Base-by-base conservation (phyloP, 2,797 vertebrate species). In the Varecia variegata region DNA sequence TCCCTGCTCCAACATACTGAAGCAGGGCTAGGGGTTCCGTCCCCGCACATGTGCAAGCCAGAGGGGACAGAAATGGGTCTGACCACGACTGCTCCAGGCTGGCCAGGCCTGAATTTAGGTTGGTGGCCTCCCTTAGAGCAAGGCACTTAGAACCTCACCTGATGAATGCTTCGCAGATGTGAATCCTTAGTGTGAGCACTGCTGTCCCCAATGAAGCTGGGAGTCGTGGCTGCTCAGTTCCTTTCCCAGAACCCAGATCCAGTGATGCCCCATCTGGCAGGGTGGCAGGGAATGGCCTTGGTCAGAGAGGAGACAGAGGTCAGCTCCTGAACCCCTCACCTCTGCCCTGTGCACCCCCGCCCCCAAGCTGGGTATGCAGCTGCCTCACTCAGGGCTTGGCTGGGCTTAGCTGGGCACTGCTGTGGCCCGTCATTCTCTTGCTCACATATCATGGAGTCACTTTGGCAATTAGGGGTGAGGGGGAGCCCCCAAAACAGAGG, bases 281-380 rank as follows among this genome's bases (percentile, higher is more conserved):
- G 12, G 82, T 0, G 21, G 30, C 0, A 25, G n/a, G 27, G 54
- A 32, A 8, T 38, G 82, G 21, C 6, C 18, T 8, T 4, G 0
- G 13, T 20, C 30, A 60, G 21, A 47, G 62, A 10, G 30, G 79
- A 40, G 82, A 62, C 9, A n/a, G 43, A 60, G 14, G 0, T 0
- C 0, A 7, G 50, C 54, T 45, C 50, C 74, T 4, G 5, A 38
- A 81, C 30, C 56, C 94, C 92, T 0, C 13, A 21, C 7, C 30
- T 43, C 62, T 13, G 0, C 0, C 0, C 0, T 0, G 0, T 7
- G 15, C 1, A 0, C 25, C 27, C 32, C 9, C 0, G 3, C 12
- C 40, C 32, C 17, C 21, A 11, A 8, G 23, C 25, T 45, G 81
- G 60, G 14, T 30, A 17, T 17, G 23, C 27, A 40, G 38, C 11